Conservation (phyloP, 2,797 vertebrate species). For the Rhadinocentrus ornatus region DNA sequence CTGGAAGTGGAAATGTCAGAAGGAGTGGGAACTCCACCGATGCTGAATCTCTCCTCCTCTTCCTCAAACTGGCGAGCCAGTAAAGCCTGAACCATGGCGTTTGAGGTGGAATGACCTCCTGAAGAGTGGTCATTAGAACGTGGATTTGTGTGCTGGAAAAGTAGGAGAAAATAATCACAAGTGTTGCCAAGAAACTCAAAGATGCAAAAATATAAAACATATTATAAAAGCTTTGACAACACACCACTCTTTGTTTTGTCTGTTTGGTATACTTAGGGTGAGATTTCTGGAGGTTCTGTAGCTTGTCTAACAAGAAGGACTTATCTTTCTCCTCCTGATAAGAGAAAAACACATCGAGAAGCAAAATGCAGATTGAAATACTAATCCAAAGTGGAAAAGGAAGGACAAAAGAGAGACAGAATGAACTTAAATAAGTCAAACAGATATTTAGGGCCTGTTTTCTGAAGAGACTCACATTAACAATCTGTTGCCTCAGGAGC, state of each 20-base stretch:
- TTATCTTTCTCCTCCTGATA: constrained; percentile 93
- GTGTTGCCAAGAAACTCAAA: neutral
- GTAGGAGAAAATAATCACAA: neutral
- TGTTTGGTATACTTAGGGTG: constrained; percentile 34
- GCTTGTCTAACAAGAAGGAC: constrained; percentile 84
- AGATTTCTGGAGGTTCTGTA: constrained; percentile 75
- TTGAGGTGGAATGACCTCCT: constrained; percentile 60
- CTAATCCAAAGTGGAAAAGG: neutral
- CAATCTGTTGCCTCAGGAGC: constrained; percentile 85
- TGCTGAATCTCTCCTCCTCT: constrained; percentile 22
- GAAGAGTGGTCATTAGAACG: constrained; percentile 23
- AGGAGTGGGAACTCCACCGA: constrained; percentile 41
- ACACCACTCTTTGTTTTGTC: constrained; percentile 62
- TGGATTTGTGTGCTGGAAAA: constrained; percentile 41
- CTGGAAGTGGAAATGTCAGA: constrained; percentile 53
- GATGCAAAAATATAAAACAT: too few species aligned
- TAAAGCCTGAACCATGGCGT: constrained; percentile 63
- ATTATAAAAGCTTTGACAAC: neutral
- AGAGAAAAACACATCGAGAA: neutral
- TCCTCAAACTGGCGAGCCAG: constrained; percentile 62
- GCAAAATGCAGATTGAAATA: neutral
- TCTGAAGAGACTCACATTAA: constrained; percentile 83
- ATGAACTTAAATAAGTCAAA: neutral
- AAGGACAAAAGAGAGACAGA: neutral
- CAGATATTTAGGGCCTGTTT: neutral